Evolutionary conservation across 2,797 vertebrate species (phyloP).

Genomic region (Gymnothorax reevesii): DNA sequence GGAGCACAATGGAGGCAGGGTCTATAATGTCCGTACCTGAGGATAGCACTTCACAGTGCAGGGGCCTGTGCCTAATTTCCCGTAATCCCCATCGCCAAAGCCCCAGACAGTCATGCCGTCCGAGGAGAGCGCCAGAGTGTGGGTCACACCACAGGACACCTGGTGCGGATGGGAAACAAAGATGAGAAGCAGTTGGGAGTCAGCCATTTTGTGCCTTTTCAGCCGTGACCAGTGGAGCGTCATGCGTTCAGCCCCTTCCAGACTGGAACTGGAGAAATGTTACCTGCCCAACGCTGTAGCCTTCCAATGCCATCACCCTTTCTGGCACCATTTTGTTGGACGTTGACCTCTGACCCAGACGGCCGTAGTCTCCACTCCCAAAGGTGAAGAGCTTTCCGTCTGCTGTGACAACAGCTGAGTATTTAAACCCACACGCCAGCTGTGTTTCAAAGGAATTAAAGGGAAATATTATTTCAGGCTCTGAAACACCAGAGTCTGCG

Average conservation of each 20-base stretch:
- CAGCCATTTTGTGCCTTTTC: neutral
- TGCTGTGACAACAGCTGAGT: constrained; percentile 78
- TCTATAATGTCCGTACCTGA: constrained; percentile 60
- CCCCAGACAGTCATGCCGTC: constrained; percentile 79
- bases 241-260: neutral
- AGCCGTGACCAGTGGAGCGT: neutral
- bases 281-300: constrained; percentile 76
- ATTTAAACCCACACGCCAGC: constrained; percentile 79
- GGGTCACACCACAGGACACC: constrained; percentile 81
- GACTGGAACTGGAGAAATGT: neutral
- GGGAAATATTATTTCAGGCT: neutral
- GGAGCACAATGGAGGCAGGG: neutral
- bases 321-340: constrained; percentile 82
- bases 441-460: constrained; percentile 33
- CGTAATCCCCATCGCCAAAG: constrained; percentile 81
- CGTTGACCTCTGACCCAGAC: constrained; percentile 78
- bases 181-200: constrained; percentile 6
- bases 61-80: constrained; percentile 77
- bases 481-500: neutral
- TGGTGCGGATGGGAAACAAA: constrained; percentile 40
- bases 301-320: constrained; percentile 75
- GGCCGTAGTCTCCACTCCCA: constrained; percentile 79
- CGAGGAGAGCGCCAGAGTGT: constrained; percentile 75
- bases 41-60: constrained; percentile 80
- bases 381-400: constrained; percentile 82